Evolutionary conservation across 2,888 invertebrate genomes (phyloP).

Genomic region (Clivina fossor): DNA sequence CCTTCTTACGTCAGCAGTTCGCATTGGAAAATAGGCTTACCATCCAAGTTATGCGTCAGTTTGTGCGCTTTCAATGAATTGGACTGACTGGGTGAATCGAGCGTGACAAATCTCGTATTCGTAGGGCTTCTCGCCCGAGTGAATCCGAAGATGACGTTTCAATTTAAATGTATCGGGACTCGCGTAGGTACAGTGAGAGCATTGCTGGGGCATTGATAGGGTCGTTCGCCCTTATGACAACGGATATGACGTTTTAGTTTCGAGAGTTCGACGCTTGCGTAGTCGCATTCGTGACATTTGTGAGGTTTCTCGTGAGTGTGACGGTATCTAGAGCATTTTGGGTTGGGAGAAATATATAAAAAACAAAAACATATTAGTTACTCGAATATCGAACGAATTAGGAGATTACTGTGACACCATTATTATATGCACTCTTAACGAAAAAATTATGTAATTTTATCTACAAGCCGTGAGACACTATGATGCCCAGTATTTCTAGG

Average conservation of each 20-base stretch:
- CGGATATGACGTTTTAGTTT: conserved; percentile 93
- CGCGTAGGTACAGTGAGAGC: conserved; percentile 96
- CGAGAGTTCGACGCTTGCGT: conserved; percentile 93
- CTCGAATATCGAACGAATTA: no score
- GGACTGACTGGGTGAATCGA: conserved; percentile 92
- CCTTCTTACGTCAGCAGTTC: conserved; percentile 95
- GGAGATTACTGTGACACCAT: no score
- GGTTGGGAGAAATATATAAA: no score
- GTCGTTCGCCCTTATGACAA: conserved; percentile 90
- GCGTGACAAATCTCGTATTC: conserved; percentile 85
- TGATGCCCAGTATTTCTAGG: no score
- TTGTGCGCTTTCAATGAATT: conserved; percentile 94
- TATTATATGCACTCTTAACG: no score
- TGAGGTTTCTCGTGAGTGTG: conserved; percentile 98
- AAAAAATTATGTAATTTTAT: no score
- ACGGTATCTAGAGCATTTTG: no score
- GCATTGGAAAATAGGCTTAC: conserved; percentile 91
- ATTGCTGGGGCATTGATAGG: no score
- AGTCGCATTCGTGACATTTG: conserved; percentile 94
- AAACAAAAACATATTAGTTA: no score
- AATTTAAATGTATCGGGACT: conserved; percentile 97
- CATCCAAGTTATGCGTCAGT: conserved; percentile 82
- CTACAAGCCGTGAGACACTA: no score
- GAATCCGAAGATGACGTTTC: conserved; percentile 92
- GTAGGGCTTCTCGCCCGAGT: conserved; percentile 87